Evolutionary conservation across 2,113 vertebrate species (phyloP), one percentile per base, ranked within the genome.

Genomic region (Serinus canaria): DNA sequence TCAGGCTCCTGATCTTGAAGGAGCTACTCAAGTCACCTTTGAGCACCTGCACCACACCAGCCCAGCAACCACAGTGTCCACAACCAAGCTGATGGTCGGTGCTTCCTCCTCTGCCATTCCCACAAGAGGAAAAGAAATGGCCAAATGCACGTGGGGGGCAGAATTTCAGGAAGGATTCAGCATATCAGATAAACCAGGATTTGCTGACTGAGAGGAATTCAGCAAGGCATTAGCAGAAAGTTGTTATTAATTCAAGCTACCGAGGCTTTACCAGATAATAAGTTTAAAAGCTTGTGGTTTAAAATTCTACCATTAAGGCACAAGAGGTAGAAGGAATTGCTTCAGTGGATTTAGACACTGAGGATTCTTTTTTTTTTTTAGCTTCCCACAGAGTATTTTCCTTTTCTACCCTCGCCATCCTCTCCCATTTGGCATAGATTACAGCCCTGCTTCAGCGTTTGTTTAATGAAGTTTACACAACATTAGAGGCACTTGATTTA

Each of bases 381-480:
- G 55, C 82, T 89, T 88, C 69, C 69, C 31, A 37, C 56, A 35
- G 79, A 47, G 24, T 33, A 62, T 72, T 82, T 64, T 67, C 47
- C 37, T 77, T 84, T 64, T n/a, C 58, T 63, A 21, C 41, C 66
- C 37, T 62, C 6, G 0, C 20, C 90, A 63, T 53, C 30, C 90
- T 60, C 79, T 27, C 73, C 50, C 50, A 56, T 62, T 74, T 91
- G 53, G 64, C 72, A 35, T 1, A 68, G 60, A 90, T 75, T 70
- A 93, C 62, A 82, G 80, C 81, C 44, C 44, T 13, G 85, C 72
- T 70, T 39, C 31, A 0, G 4, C 47, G 13, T 76, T 74, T 67
- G 72, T 56, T 89, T 96, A 94, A 96, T 90, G 83, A 95, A 79
- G 92, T 96, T 97, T 92, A 89, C 92, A 93, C 81, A 95, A 94